Base-by-base conservation (phyloP, 1,140 invertebrate species). In the Leucophenga varia region DNA sequence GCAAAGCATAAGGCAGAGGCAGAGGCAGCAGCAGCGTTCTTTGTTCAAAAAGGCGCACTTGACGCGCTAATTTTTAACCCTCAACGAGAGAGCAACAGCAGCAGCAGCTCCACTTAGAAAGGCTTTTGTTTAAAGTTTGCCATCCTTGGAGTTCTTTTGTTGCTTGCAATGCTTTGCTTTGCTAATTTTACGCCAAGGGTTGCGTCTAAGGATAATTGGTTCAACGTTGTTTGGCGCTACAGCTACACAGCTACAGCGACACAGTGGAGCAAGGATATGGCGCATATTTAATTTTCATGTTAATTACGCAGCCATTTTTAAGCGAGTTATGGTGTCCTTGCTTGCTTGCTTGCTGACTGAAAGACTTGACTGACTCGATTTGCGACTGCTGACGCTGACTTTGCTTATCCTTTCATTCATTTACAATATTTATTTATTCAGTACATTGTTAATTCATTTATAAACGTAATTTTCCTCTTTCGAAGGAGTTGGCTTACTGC, bases 371-470 rank as follows among this genome's bases (percentile, higher is more conserved):
- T 5, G 5, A 25, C 22, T 25, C 10, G 22, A 25, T 10, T 25
- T 25, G 22, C 16, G 20, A 20, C 40, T 31, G 59, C 54, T 61
- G 56, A 58, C 47, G 54, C 59, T 61, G 63, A 67, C n/a, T n/a
- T n/a, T n/a, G n/a, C n/a, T 67, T 67, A 67, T 67, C 63, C 63
- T 67, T 67, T 67, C 63, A 67, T 67, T n/a, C n/a, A n/a, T n/a
- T n/a, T n/a, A n/a, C n/a, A n/a, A n/a, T n/a, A n/a, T n/a, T n/a
- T n/a, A n/a, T n/a, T 67, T 67, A 67, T 67, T 64, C 63, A 67
- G 64, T 63, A 17, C 39, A 43, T 57, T 68, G 63, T 67, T 67
- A 67, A 67, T 67, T 67, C 56, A 53, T 57, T 67, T 65, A 65
- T 67, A 58, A 25, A 25, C 22, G 10, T 25, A 25, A 25, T 25